These are phyloP conservation scores for Paraplagusia blochii DNA, from an alignment of 2,113 vertebrate species.

Conservation along the genomic window DNA sequence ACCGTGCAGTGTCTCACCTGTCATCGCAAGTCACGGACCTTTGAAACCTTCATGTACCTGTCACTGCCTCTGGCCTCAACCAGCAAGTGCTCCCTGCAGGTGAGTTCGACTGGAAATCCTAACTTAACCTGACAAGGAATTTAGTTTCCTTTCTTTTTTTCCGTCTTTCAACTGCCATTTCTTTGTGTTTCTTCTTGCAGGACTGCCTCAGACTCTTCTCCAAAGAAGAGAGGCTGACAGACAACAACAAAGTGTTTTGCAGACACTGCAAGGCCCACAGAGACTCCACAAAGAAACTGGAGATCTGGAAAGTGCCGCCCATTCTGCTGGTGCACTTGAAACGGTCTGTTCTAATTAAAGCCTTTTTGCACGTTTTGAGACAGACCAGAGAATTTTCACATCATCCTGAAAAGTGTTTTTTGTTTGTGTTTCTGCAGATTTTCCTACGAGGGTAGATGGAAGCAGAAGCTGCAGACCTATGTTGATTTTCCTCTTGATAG, in stretches of 20 bases:
- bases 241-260: constrained; percentile 95
- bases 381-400: too few species aligned
- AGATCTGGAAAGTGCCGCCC: constrained; percentile 97
- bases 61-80: constrained; percentile 88
- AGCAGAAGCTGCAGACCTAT: constrained; percentile 93
- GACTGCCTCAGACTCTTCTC: constrained; percentile 97
- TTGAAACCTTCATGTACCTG: constrained; percentile 98
- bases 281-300: constrained; percentile 95
- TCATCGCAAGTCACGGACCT: constrained; percentile 90
- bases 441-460: constrained; percentile 96
- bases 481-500: constrained; percentile 93
- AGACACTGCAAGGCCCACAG: constrained; percentile 92
- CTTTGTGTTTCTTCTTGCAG: constrained; percentile 56
- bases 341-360: constrained; percentile 75
- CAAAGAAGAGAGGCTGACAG: constrained; percentile 95
- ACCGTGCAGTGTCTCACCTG: constrained; percentile 96
- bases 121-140: too few species aligned
- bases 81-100: constrained; percentile 95
- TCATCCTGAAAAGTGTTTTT: background rate
- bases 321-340: constrained; percentile 95
- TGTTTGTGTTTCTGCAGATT: constrained; percentile 76
- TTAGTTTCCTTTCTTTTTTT: too few species aligned
- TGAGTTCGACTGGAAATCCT: constrained; percentile 43
- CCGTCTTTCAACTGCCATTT: too few species aligned
- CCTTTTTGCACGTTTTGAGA: too few species aligned